Base-by-base conservation (phyloP, 2,888 invertebrate species). In the Biston betularia region DNA sequence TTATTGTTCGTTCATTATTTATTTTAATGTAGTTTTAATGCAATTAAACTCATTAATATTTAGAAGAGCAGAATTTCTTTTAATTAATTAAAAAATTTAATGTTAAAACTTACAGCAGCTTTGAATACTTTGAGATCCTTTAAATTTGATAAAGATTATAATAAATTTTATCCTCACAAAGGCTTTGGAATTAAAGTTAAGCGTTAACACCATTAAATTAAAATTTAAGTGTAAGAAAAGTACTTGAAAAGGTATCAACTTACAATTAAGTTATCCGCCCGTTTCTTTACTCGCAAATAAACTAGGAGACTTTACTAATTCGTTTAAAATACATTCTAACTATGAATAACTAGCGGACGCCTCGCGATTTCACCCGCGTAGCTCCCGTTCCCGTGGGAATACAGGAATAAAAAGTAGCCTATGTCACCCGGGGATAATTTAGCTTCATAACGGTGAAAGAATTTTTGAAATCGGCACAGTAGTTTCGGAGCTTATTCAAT, bases 21-120 rank as follows among this genome's bases (percentile, higher is more conserved):
- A 77, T 74, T 75, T 74, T 70, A 73, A 70, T 66, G 68, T 74
- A 79, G 78, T 82, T 82, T 72, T 75, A 76, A 72, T 77, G 76
- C 78, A 78, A 72, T 75, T 64, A 81, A 81, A 72, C 73, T 75
- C 72, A 76, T 78, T 58, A 77, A 74, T 77, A 70, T 80, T 65
- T 79, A 77, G 75, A 67, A 70, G 53, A 58, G 75, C 69, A 73
- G 73, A 72, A 70, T 72, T 68, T 75, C 72, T 77, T 78, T 67
- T 74, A 70, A 75, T 77, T 79, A 75, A 71, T 73, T 72, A 11
- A 48, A 48, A 33, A 65, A 56, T 68, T 63, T 66, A 65, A 74
- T 66, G 53, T 38, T 55, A 62, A 45, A 44, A 55, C 56, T 14
- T 3, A 10, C 6, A 15, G 34, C 61, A 50, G 52, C 38, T 60